Evolutionary conservation across 2,113 vertebrate species (phyloP), one percentile per base, ranked within the genome.

Genomic region (Rutilus rutilus): DNA sequence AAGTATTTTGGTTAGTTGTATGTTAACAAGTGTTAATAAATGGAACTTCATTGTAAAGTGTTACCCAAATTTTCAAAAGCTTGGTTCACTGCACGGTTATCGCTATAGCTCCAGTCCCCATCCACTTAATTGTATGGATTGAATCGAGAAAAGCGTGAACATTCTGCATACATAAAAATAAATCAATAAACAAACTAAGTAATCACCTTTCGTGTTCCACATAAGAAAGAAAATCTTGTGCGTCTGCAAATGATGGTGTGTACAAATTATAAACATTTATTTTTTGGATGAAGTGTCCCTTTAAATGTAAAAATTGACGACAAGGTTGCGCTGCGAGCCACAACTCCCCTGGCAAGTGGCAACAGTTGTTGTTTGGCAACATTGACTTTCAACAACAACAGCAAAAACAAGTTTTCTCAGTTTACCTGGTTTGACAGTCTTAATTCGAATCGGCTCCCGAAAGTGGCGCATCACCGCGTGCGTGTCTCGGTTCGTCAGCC

Each of bases 401-500:
- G 52, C 45, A 50, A 67, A 82, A 47, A 67, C 23, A 64, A 62
- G 71, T 65, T 62, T 5, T 71, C 19, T 36, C 36, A 11, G 92
- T 93, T 85, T 90, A 98, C 97, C 97, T 93, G 97, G 96, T 90
- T 96, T 97, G 86, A 98, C 97, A 3, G 96, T 97, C 95, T 98
- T 98, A 88, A 99, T 94, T 77, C 97, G 96, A 87, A 99, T 92
- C 75, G 97, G 97, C 87, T 98, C 97, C 88, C 96, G 93, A 91
- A 98, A 98, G 97, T 99, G 97, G 57, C 97, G 95, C 87, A 99
- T 94, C 89, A 99, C 97, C 60, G 97, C 97, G 89, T 97, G 93
- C 4, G 97, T 97, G 94, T 98, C 97, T 83, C 97, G 94, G 94
- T 97, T 92, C 65, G 97, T 99, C 90, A 99, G 97, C 83, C 97